phyloP scores from a whole-genome alignment of 2,888 invertebrate genomes.

The Leucophenga montana region DNA sequence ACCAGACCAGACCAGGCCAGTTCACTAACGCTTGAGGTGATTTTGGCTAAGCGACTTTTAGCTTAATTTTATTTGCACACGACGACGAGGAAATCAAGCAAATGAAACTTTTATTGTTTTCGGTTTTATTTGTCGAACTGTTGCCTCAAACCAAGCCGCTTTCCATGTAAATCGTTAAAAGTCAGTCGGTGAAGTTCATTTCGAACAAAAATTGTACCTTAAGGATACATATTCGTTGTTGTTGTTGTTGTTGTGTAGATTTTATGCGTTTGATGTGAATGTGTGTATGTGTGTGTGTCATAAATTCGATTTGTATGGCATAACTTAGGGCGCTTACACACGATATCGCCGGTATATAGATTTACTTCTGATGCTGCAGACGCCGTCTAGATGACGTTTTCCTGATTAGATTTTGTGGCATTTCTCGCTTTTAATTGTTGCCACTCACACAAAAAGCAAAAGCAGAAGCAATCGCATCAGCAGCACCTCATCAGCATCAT shows the following conservation, averaged over 20 bases:
- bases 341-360: background rate
- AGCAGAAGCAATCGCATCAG: slow-evolving; percentile 45
- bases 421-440: slow-evolving; percentile 52
- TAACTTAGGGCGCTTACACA: slow-evolving; percentile 55
- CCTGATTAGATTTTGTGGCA: slow-evolving; percentile 57
- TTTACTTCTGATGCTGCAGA: slow-evolving; percentile 39
- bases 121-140: slow-evolving; percentile 58
- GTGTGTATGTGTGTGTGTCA: too few species aligned
- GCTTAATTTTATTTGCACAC: slow-evolving; percentile 64
- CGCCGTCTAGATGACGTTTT: slow-evolving; percentile 9
- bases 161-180: slow-evolving; percentile 4
- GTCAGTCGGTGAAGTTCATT: slow-evolving; percentile 52
- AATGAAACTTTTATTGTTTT: slow-evolving; percentile 65
- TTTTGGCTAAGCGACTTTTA: slow-evolving; percentile 50
- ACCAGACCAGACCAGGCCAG: slow-evolving; percentile 20
- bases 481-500: slow-evolving; percentile 66
- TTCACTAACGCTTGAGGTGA: slow-evolving; percentile 42
- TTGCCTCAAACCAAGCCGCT: slow-evolving; percentile 29
- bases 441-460: background rate
- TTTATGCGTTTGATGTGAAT: slow-evolving; percentile 9
- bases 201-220: slow-evolving; percentile 27
- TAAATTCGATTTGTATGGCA: slow-evolving; percentile 64
- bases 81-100: slow-evolving; percentile 38
- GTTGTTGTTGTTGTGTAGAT: slow-evolving; percentile 29
- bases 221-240: slow-evolving; percentile 3